Evolutionary conservation across 2,113 vertebrate species (phyloP).

Genomic region (Xiphophorus hellerii): DNA sequence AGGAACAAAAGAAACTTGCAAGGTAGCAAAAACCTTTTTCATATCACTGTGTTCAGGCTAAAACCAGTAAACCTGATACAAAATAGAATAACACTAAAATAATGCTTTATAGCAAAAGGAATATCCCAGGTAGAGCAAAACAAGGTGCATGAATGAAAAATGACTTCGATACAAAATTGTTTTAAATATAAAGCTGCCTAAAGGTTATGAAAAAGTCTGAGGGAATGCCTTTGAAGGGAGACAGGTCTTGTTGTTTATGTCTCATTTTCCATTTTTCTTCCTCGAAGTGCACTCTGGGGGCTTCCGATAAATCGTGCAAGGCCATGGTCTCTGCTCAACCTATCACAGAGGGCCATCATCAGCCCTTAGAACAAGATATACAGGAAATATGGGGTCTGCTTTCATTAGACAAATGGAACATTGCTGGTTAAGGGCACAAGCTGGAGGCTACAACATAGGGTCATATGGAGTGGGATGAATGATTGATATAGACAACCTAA

Average conservation of each 20-base stretch:
- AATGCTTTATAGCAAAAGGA: not conserved
- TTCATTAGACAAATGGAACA: conserved; percentile 79
- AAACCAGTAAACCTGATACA: not conserved
- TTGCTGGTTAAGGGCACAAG: conserved; percentile 39
- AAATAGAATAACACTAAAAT: not conserved
- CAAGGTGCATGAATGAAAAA: not conserved
- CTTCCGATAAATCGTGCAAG: conserved; percentile 57
- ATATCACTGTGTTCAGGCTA: not conserved
- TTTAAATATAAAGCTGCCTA: not conserved
- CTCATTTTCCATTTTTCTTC: conserved; percentile 28
- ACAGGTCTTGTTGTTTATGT: conserved; percentile 35
- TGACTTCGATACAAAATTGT: not conserved
- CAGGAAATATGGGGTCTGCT: conserved; percentile 60
- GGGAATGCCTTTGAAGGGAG: not conserved
- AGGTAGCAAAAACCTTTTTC: not conserved
- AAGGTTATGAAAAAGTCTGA: conserved; percentile 21
- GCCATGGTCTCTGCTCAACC: conserved; percentile 55
- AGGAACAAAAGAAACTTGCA: not conserved
- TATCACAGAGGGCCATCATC: conserved; percentile 49
- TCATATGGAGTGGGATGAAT: conserved; percentile 47
- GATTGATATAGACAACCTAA: conserved; percentile 67
- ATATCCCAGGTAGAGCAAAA: not conserved
- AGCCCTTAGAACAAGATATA: conserved; percentile 52
- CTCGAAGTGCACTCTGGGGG: conserved; percentile 38
- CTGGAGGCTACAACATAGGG: conserved; percentile 48